These are phyloP conservation scores for Platycheirus rosarum DNA, from an alignment of 2,888 invertebrate species.

Conservation along the genomic window DNA sequence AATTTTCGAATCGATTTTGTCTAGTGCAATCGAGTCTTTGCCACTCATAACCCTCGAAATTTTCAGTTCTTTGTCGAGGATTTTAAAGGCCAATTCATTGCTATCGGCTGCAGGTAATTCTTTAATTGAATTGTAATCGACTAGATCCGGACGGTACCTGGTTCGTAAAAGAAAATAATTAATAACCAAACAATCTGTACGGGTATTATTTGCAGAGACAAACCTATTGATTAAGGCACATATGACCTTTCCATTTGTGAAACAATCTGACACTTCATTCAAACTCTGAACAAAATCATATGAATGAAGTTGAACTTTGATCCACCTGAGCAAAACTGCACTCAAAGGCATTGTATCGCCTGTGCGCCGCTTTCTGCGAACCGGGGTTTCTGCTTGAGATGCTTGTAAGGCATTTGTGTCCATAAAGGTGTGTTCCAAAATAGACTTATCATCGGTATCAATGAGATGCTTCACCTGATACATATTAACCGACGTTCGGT, in stretches of 20 bases:
- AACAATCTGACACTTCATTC: constrained; percentile 81
- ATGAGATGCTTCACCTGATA: constrained; percentile 89
- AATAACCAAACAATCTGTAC: not conserved
- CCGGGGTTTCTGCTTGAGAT: constrained; percentile 86
- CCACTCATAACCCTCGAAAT: constrained; percentile 89
- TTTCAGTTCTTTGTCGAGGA: constrained; percentile 92
- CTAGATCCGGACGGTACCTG: constrained; percentile 94
- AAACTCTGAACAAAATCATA: constrained; percentile 80
- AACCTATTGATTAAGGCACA: constrained; percentile 82
- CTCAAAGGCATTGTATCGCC: constrained; percentile 81
- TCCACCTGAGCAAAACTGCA: constrained; percentile 81
- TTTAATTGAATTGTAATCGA: constrained; percentile 88
- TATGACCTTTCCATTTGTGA: constrained; percentile 81
- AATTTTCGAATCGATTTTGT: constrained; percentile 80
- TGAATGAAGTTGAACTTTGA: constrained; percentile 80
- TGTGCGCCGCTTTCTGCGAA: constrained; percentile 81
- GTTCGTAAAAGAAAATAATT: constrained; percentile 78
- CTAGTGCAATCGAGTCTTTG: constrained; percentile 85
- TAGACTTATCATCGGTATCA: constrained; percentile 88
- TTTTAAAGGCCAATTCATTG: constrained; percentile 92
- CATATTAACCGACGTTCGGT: constrained; percentile 88
- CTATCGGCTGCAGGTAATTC: constrained; percentile 87
- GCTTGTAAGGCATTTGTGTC: constrained; percentile 84
- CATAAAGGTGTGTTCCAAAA: constrained; percentile 83
- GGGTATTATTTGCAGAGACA: not conserved